Evolutionary conservation across 2,113 vertebrate species (phyloP).

Genomic region (Phyllostomus discolor): DNA sequence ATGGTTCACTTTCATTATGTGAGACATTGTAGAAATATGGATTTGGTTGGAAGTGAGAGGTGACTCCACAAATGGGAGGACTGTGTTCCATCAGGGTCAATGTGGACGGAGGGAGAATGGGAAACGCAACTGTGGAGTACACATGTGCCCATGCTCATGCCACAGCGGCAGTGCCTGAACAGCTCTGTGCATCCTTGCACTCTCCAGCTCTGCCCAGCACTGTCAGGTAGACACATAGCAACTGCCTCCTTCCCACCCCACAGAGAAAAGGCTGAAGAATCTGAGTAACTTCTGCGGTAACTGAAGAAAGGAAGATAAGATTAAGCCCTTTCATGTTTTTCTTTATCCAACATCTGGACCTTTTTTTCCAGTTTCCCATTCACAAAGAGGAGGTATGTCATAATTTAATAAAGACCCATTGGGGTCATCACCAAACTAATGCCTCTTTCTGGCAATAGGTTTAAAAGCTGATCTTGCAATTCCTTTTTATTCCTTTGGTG

Average conservation of each 20-base stretch:
- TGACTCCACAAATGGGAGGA: neutral
- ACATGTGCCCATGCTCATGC: rapidly evolving
- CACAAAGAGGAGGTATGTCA: neutral
- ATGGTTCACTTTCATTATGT: neutral
- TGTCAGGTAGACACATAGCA: neutral
- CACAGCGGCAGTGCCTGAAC: rapidly evolving
- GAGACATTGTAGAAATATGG: neutral
- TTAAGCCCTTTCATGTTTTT: neutral
- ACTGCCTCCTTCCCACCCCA: neutral
- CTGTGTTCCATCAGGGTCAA: neutral
- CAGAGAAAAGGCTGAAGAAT: neutral
- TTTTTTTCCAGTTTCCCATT: neutral
- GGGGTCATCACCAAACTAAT: neutral
- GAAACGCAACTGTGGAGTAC: rapidly evolving
- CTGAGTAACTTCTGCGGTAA: neutral
- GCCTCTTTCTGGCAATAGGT: neutral
- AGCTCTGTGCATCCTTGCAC: neutral
- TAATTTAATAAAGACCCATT: neutral
- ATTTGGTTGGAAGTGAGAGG: neutral
- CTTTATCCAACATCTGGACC: neutral
- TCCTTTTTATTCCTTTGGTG: neutral
- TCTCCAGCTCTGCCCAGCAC: neutral
- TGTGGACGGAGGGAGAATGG: rapidly evolving
- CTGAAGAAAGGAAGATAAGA: neutral
- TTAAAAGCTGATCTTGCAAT: neutral